phyloP scores from a whole-genome alignment of 92 coral and sea anemone species.

The Anthopleura xanthogrammica region DNA sequence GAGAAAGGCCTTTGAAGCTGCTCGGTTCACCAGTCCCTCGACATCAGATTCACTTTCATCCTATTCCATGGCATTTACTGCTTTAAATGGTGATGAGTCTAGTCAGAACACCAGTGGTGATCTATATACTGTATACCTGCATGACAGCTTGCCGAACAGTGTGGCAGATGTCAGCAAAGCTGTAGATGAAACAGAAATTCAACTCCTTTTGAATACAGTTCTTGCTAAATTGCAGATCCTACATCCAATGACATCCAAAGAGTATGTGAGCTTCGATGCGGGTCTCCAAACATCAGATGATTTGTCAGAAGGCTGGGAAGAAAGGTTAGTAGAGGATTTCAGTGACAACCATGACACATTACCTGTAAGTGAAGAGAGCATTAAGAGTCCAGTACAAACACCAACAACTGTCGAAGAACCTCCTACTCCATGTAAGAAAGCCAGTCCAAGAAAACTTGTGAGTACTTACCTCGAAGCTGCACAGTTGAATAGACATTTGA shows the following conservation, averaged over 20 bases:
- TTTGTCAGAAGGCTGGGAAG: constrained; percentile 46
- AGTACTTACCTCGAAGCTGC: constrained; percentile 16
- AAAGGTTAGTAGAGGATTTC: constrained; percentile 32
- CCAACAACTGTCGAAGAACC: background rate
- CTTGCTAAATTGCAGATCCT: constrained; percentile 7
- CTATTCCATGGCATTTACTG: constrained; percentile 43
- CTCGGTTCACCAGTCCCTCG: constrained; percentile 24
- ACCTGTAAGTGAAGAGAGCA: background rate
- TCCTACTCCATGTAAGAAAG: background rate
- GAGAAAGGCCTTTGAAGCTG: constrained; percentile 31
- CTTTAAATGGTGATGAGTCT: constrained; percentile 26
- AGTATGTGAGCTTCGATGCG: constrained; percentile 26
- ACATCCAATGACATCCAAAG: constrained; percentile 38
- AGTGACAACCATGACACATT: constrained; percentile 24
- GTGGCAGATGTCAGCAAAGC: constrained; percentile 30
- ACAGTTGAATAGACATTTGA: constrained; percentile 6
- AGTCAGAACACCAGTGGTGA: constrained; percentile 26
- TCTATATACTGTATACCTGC: constrained; percentile 27
- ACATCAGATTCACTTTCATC: constrained; percentile 33
- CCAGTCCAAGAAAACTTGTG: background rate
- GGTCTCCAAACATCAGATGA: constrained; percentile 21
- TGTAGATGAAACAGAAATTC: constrained; percentile 24
- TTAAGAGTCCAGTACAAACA: constrained; percentile 2
- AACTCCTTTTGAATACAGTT: constrained; percentile 16
- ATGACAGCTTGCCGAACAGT: constrained; percentile 12